These are phyloP conservation scores for Mormyrus lacerda DNA, from an alignment of 2,113 vertebrate genomes.

Conservation along the genomic window DNA sequence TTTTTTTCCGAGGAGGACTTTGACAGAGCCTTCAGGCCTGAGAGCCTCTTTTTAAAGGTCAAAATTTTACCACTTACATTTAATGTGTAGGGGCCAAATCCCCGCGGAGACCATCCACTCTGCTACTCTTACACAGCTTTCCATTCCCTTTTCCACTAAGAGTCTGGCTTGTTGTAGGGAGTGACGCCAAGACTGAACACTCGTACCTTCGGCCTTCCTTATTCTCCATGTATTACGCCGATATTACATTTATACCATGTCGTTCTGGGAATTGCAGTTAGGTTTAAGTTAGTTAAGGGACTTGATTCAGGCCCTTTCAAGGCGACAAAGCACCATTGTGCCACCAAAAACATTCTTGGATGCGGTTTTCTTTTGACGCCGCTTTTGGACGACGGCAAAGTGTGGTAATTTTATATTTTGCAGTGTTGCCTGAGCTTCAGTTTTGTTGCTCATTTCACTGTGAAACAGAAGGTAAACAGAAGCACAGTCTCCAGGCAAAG, in stretches of 20 bases:
- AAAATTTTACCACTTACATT: conserved; percentile 63
- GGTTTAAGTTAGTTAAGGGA: background rate
- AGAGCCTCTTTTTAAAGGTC: conserved; percentile 63
- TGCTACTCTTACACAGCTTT: conserved; percentile 27
- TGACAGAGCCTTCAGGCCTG: conserved; percentile 62
- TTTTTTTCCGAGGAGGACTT: conserved; percentile 68
- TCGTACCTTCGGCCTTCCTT: background rate
- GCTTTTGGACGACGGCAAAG: background rate
- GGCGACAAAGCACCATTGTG: background rate
- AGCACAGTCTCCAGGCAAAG: background rate
- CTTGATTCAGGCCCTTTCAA: background rate
- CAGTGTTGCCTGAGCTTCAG: background rate
- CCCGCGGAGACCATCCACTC: conserved; percentile 46
- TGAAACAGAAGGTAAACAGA: background rate
- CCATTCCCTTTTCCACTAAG: conserved; percentile 2
- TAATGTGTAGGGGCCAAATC: conserved; percentile 61
- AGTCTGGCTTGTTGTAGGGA: background rate
- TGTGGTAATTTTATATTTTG: background rate
- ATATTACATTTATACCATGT: background rate
- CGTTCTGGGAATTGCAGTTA: background rate
- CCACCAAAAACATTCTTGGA: background rate
- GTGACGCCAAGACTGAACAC: background rate
- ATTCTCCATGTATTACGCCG: background rate
- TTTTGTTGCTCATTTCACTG: background rate
- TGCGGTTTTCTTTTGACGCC: background rate